Evolutionary conservation across 2,888 invertebrate genomes (phyloP), one percentile per base, ranked within the genome.

Genomic region (Drosophila meridionalis): DNA sequence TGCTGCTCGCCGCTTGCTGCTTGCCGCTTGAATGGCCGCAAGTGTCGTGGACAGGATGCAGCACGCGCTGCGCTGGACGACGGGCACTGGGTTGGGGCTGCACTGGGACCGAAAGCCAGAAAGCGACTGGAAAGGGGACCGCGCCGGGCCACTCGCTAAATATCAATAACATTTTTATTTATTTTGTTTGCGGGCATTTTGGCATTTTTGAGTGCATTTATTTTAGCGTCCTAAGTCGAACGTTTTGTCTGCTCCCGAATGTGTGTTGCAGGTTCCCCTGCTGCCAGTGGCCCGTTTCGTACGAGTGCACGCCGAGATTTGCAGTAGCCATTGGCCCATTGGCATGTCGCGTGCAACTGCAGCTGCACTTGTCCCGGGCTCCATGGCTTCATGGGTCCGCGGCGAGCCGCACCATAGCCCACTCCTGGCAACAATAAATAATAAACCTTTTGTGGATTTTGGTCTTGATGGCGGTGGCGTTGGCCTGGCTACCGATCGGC

Each of bases 381-480:
- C 6, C 11, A 36, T 36, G 36, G 36, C 38, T 12, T 2, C 38
- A 12, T 38, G 38, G 12, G 59, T 62, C 55, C 67, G 52, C 60
- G 38, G 38, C 50, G 50, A 28, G 53, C 45, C 61, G 9, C 48
- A 32, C 26, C 47, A 30, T 8, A 57, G 56, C 45, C 48, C 53
- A 66, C 73, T 73, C 75, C 78, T 78, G 87, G 79, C 80, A 90
- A 87, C 89, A 90, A 88, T 88, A 88, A 88, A 88, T 90, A 88
- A 87, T 87, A 87, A 87, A 87, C 90, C 87, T 90, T 87, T 87
- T 87, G 89, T 87, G 87, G 87, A 82, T 88, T 79, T 85, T 88
- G 76, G 73, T 85, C 78, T 78, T 77, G 86, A 76, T 80, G 85
- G 81, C 72, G 80, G 73, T 86, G 88, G 86, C 83, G 90, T 73